Percentiles rank a stretch among this genome's conserved stretches.
Conservation (phyloP, 2,888 invertebrate genomes). For the Erebia ligea region DNA sequence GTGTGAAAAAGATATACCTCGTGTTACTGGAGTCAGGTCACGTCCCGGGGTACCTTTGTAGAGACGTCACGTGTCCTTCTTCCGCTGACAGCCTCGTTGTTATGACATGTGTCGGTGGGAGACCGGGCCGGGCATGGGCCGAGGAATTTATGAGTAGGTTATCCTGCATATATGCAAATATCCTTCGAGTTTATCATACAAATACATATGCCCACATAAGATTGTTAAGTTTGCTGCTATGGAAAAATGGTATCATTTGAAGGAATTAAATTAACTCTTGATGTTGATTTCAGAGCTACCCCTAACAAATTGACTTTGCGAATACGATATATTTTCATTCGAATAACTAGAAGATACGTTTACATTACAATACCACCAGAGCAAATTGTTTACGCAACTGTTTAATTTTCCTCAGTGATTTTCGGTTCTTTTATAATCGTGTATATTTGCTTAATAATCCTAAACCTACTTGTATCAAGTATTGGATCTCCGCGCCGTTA, state of each 20-base stretch:
- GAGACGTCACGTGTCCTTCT: constrained; percentile 73
- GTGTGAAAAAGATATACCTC: constrained; percentile 47
- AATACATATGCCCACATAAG: not conserved
- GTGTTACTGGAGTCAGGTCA: constrained; percentile 55
- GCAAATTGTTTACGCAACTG: not conserved
- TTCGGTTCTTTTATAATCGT: not conserved
- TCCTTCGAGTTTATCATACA: constrained; percentile 8
- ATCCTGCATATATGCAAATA: constrained; percentile 41
- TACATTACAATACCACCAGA: not conserved
- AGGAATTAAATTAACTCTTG: not conserved
- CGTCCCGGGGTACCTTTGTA: constrained; percentile 65
- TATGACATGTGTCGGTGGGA: constrained; percentile 43
- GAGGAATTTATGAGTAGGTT: constrained; percentile 47
- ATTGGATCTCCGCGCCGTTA: not conserved
- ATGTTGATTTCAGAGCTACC: not conserved
- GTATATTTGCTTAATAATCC: not conserved
- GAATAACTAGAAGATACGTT: too few species aligned
- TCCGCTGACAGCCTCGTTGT: constrained; percentile 66
- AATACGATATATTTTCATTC: too few species aligned
- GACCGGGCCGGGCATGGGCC: constrained; percentile 38
- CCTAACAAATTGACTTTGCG: too few species aligned
- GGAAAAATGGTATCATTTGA: not conserved
- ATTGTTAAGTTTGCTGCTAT: not conserved
- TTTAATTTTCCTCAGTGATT: not conserved
- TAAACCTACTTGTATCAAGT: not conserved